Evolutionary conservation across 1,140 invertebrate genomes (phyloP), one percentile per base, ranked within the genome.

Genomic region (Pristionchus pacificus): DNA sequence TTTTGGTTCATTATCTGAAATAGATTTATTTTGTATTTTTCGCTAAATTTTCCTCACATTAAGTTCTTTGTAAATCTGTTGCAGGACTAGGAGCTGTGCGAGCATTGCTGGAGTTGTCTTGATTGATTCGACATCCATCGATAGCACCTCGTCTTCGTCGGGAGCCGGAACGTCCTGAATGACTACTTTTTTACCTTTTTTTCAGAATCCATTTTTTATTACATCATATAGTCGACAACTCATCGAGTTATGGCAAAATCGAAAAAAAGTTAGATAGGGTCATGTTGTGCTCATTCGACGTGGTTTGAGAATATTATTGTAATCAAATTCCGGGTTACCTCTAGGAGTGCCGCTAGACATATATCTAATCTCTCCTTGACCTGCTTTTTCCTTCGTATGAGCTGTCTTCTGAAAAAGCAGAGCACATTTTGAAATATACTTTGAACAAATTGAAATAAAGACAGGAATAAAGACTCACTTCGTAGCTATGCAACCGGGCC

Each of bases 31-130:
- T 10, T 32, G n/a, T 65, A 15, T 14, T 1, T 58, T 60, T 1
- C 14, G n/a, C 0, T 29, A n/a, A 31, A 67, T 14, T 25, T 15
- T 29, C 29, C 60, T 28, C 49, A 75, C 74, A 19, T 62, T 62
- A 32, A 75, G 49, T 32, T 75, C 60, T 33, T 60, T 65, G 58
- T 72, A 62, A 30, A 75, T 74, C 63, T 71, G 69, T 65, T 75
- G 70, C 25, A 75, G 38, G n/a, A 75, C 64, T 32, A 75, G 60
- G 25, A 75, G 70, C 31, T 75, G 74, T 19, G 69, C 74, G 28
- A 75, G 65, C 25, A 60, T 31, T 2, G 55, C 63, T 13, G 65
- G 65, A 59, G 38, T 27, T 27, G 38, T 38, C 65, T 67, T 31
- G 15, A 49, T 30, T n/a, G 38, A 14, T 15, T 65, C 27, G 30